Percentiles rank a stretch among this genome's conserved stretches.
phyloP scores from a whole-genome alignment of 2,888 invertebrate genomes.

The Prenolepis imparis region DNA sequence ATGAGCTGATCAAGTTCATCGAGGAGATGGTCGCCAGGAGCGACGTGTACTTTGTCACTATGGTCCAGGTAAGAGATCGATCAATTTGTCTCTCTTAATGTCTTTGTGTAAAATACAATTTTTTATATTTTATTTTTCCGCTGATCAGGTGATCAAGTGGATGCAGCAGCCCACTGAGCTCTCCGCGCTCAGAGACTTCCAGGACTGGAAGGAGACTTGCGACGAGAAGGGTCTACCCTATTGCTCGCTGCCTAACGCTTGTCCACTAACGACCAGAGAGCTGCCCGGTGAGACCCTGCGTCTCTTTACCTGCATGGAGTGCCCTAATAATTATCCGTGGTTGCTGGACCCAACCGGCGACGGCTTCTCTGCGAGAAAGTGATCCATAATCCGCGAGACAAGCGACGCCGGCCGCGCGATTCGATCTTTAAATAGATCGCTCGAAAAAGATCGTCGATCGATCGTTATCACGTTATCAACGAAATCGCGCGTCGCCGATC shows the following conservation, averaged over 20 bases:
- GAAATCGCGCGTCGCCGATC: slow-evolving; percentile 8
- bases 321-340: slow-evolving; percentile 98
- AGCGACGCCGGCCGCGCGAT: slow-evolving; percentile 22
- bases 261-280: slow-evolving; percentile 95
- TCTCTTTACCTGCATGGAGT: slow-evolving; percentile 98
- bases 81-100: slow-evolving; percentile 40
- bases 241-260: slow-evolving; percentile 96
- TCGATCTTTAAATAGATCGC: slow-evolving; percentile 1
- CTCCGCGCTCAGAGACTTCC: slow-evolving; percentile 95
- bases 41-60: slow-evolving; percentile 97
- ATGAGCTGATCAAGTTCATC: slow-evolving; percentile 96
- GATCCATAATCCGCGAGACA: slow-evolving; percentile 82
- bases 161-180: slow-evolving; percentile 98
- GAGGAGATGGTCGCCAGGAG: slow-evolving; percentile 96
- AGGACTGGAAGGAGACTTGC: slow-evolving; percentile 98
- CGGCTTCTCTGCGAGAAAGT: slow-evolving; percentile 94
- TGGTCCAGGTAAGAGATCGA: slow-evolving; percentile 88
- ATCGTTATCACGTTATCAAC: slow-evolving; percentile 12
- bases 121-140: slow-evolving; percentile 30
- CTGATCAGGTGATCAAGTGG: slow-evolving; percentile 95
- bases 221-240: slow-evolving; percentile 97
- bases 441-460: not conserved
- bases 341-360: slow-evolving; percentile 97
- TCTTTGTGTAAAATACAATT: not conserved
- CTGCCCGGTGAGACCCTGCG: slow-evolving; percentile 96